These are phyloP conservation scores for Aphrophora alni DNA, from an alignment of 2,888 invertebrate species.

Conservation along the genomic window DNA sequence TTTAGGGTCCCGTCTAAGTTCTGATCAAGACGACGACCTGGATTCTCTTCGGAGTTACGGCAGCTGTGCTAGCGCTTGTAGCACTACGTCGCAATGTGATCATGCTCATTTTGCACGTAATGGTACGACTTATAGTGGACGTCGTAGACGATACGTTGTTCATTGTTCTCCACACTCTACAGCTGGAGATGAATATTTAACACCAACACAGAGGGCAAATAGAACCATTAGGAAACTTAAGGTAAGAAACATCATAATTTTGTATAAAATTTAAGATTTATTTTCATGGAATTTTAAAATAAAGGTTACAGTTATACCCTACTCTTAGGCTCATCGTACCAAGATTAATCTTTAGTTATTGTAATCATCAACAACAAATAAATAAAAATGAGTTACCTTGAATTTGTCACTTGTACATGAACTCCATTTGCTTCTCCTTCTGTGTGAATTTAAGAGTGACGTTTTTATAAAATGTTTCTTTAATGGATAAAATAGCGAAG, in stretches of 20 bases:
- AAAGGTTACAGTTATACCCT: neutral
- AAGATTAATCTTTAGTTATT: too few relatives aligned
- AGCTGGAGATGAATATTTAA: conserved; percentile 81
- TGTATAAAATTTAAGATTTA: neutral
- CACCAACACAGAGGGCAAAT: conserved; percentile 86
- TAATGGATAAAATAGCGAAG: too few relatives aligned
- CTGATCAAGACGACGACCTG: conserved; percentile 67
- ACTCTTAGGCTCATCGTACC: neutral
- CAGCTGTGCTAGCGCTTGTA: conserved; percentile 64
- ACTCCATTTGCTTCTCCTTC: too few relatives aligned
- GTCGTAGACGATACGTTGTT: conserved; percentile 79
- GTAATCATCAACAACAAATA: too few relatives aligned
- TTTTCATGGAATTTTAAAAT: neutral
- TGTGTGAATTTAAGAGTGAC: too few relatives aligned
- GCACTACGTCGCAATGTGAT: conserved; percentile 81
- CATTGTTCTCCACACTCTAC: conserved; percentile 84
- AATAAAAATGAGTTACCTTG: too few relatives aligned
- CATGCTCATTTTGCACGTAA: conserved; percentile 72
- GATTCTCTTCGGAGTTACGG: conserved; percentile 82
- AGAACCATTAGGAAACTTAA: conserved; percentile 76
- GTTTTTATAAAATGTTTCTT: too few relatives aligned
- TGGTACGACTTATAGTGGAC: conserved; percentile 73
- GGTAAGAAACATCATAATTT: conserved; percentile 52
- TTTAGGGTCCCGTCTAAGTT: conserved; percentile 28
- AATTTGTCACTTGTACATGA: too few relatives aligned